Conservation (phyloP, 2,888 invertebrate genomes). For the Orthosia gothica region DNA sequence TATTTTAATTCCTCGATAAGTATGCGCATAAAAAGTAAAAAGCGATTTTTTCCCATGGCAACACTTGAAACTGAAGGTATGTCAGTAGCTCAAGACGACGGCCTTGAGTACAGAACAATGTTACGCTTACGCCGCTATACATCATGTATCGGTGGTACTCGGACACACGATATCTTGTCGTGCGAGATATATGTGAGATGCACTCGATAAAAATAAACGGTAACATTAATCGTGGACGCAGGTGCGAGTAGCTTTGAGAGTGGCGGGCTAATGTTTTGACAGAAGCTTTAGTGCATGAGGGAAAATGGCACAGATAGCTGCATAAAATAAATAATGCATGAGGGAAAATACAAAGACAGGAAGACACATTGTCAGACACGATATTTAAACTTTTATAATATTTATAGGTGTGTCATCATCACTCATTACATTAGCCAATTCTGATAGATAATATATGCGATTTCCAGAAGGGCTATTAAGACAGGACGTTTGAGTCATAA, state of each 20-base stretch:
- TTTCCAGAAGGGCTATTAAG: not conserved
- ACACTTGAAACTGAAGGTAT: conserved; percentile 61
- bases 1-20: conserved; percentile 58
- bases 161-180: conserved; percentile 68
- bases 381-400: not conserved
- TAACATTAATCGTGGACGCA: conserved; percentile 45
- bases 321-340: no score
- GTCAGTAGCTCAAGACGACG: conserved; percentile 69
- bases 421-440: conserved; percentile 10
- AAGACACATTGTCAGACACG: not conserved
- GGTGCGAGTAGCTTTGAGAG: conserved; percentile 36
- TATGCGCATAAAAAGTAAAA: conserved; percentile 47
- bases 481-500: not conserved
- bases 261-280: conserved; percentile 13
- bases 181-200: conserved; percentile 55
- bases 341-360: no score
- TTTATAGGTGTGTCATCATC: not conserved
- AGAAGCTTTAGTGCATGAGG: not conserved
- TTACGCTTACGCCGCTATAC: conserved; percentile 63
- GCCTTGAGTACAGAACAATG: conserved; percentile 73
- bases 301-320: not conserved
- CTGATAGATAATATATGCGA: not conserved
- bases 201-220: conserved; percentile 61
- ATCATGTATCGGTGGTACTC: conserved; percentile 68
- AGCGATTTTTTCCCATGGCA: conserved; percentile 53